A percentile compares a stretch with the other conserved stretches of the same genome.
These are phyloP conservation scores for Calidris pygmaea DNA, from an alignment of 2,113 vertebrate genomes.

Conservation along the genomic window DNA sequence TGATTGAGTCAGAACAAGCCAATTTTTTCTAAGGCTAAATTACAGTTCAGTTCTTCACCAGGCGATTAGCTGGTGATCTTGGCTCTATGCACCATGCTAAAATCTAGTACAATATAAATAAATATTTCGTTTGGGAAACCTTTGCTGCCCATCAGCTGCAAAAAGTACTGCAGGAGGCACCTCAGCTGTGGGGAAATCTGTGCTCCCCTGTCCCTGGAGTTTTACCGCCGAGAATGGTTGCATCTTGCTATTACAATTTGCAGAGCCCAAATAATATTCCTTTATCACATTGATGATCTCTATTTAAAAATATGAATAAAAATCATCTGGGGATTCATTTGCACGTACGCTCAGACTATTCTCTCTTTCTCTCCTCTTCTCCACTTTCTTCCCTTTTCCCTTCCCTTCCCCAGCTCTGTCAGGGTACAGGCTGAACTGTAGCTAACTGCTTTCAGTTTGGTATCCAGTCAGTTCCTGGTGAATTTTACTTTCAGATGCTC, in stretches of 20 bases:
- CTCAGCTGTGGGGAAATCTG: rapidly evolving
- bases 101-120: background rate
- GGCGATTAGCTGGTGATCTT: background rate
- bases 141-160: background rate
- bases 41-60: background rate
- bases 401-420: background rate
- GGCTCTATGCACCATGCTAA: background rate
- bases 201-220: background rate
- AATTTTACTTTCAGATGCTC: slow-evolving; percentile 29
- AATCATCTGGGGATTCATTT: background rate
- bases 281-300: background rate
- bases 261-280: background rate
- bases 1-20: background rate
- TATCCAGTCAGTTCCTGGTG: background rate
- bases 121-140: slow-evolving; percentile 38
- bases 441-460: background rate
- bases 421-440: background rate
- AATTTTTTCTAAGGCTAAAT: background rate
- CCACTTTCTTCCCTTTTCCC: background rate
- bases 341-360: background rate
- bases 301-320: background rate
- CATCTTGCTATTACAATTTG: background rate
- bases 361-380: background rate
- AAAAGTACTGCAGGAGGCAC: background rate
- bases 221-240: rapidly evolving